Evolutionary conservation across 2,797 vertebrate species (phyloP), one percentile per base, ranked within the genome.

Genomic region (Chaunax sp.): DNA sequence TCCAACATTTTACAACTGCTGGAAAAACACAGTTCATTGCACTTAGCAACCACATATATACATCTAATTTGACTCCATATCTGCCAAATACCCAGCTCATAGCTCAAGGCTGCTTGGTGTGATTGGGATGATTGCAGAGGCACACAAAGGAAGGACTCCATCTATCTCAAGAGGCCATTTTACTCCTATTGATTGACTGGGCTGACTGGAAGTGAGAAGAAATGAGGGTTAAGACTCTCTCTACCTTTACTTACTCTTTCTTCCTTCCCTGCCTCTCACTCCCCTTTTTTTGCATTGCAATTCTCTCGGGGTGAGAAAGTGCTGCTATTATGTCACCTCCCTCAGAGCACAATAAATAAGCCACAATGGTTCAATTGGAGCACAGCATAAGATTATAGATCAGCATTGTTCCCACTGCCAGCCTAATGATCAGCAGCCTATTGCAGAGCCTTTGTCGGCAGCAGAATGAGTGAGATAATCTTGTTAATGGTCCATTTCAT

Each of bases 401-500:
- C 82, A 78, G 62, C 79, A 81, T 89, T 83, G 84, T 87, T 68
- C 70, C 71, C 18, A 10, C 64, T 79, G 76, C 81, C 81, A 71
- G 85, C 64, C 68, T 91, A 91, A 85, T 89, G 87, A 87, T 85
- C 84, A 82, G 73, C 78, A 49, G 87, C 63, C 72, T 68, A 71
- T 77, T 82, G 79, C 75, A 28, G 64, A 72, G 74, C 81, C 63
- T 86, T 89, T 87, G 88, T 90, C 72, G 18, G 75, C 64, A 14
- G 69, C 71, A 81, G 80, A 89, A 87, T 89, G 75, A 88, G 78
- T 54, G 70, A 81, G 87, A 72, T 91, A 89, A 91, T 90, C 88
- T 89, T 55, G 85, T 89, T 91, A 90, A 91, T 88, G 82, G 88
- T 83, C 80, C 73, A 58, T 89, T 89, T 87, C 78, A 82, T 86